Percentiles rank a stretch among this genome's conserved stretches.
These are phyloP conservation scores for Mormyrops boulengeri DNA, from an alignment of 2,797 vertebrate genomes.

Conservation along the genomic window DNA sequence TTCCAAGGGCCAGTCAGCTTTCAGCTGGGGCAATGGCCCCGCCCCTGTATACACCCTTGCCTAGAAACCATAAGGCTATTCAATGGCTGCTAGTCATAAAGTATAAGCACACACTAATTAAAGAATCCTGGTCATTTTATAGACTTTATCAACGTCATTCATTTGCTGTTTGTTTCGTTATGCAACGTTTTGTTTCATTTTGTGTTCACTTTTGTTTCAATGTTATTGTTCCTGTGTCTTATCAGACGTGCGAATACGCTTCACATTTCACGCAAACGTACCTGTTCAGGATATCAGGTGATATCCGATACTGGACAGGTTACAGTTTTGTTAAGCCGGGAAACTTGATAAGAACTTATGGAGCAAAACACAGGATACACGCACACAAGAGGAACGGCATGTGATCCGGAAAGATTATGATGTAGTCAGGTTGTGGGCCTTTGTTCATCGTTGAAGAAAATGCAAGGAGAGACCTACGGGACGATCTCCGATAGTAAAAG, in stretches of 20 bases:
- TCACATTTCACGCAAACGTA: not conserved
- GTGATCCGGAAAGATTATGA: not conserved
- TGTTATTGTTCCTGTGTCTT: not conserved
- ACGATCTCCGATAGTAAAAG: not conserved
- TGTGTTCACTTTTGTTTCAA: not conserved
- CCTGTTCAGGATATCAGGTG: not conserved
- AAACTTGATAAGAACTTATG: not conserved
- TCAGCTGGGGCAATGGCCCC: not conserved
- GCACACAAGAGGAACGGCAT: not conserved
- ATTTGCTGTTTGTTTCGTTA: not conserved
- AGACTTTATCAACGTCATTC: not conserved
- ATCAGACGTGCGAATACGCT: not conserved
- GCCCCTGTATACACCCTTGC: not conserved
- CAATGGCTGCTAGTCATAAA: not conserved
- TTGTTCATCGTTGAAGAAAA: not conserved
- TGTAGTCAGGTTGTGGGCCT: not conserved
- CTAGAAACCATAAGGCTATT: not conserved
- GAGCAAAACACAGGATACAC: not conserved
- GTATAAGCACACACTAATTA: not conserved
- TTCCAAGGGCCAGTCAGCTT: not conserved
- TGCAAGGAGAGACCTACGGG: not conserved
- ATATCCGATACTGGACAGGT: not conserved
- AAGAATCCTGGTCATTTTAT: not conserved
- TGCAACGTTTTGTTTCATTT: not conserved
- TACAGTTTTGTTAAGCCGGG: not conserved